Conservation (phyloP, 2,113 vertebrate genomes). For the Nyctereutes procyonoides region DNA sequence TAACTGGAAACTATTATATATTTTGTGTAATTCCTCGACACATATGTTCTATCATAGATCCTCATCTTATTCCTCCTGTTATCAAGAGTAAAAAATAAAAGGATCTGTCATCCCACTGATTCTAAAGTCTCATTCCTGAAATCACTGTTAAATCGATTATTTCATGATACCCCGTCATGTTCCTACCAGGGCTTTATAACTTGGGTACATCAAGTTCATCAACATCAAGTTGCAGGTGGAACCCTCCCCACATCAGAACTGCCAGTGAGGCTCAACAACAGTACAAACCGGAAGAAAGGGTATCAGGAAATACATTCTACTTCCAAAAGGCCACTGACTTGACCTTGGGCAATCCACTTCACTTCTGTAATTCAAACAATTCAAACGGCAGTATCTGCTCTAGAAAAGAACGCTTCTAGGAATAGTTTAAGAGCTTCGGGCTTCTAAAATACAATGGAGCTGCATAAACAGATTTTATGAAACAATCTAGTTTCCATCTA, state of each 20-base stretch:
- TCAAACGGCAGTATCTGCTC: background rate
- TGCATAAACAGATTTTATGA: background rate
- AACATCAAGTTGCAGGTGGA: background rate
- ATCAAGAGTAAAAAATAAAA: background rate
- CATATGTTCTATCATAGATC: background rate
- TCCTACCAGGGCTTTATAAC: background rate
- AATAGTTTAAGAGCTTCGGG: background rate
- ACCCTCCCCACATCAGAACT: background rate
- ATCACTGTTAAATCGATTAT: background rate
- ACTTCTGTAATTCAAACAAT: constrained; percentile 32
- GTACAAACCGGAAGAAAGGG: background rate
- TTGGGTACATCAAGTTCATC: constrained; percentile 8
- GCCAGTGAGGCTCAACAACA: background rate
- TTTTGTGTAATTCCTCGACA: constrained; percentile 49
- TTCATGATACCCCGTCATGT: background rate
- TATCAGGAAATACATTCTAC: background rate
- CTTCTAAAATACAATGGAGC: constrained; percentile 19
- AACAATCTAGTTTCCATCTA: background rate
- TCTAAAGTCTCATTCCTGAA: constrained; percentile 32
- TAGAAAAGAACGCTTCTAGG: background rate
- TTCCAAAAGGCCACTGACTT: constrained; percentile 8
- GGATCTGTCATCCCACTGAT: background rate
- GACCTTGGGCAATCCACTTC: constrained; percentile 46
- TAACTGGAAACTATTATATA: constrained; percentile 25
- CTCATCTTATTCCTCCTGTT: background rate